Evolutionary conservation across 2,797 vertebrate species (phyloP), one percentile per base, ranked within the genome.

Genomic region (Danio aesculapii): DNA sequence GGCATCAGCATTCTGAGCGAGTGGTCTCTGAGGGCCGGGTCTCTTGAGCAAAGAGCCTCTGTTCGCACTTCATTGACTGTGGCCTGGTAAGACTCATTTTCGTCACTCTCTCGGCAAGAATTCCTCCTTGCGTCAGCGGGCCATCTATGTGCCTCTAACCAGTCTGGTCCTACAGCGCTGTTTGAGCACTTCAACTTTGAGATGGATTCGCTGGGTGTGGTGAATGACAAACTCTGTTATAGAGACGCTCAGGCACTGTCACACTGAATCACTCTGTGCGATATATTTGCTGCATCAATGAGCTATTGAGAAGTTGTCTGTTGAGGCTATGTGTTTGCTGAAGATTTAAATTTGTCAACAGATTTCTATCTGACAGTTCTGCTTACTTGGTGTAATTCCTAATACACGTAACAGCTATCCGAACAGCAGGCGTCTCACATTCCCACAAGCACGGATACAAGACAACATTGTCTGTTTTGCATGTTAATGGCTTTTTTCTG

Each of bases 21-120:
- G 10, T 4, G 12, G 64, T 64, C 83, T 81, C 77, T 49, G 52
- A 81, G 77, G 80, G 73, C 50, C 12, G 12, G 6, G 47, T 62
- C 76, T 62, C 53, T 67, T 43, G 46, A 75, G 77, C 49, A 77
- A 55, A 81, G 64, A 74, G 39, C 50, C 64, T 78, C 72, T 67
- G 71, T 78, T 72, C 19, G n/a, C 66, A 81, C 75, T 67, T 79
- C 69, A 81, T 81, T 84, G 83, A 86, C 83, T 79, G 66, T 5
- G 63, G 77, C 63, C 81, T 83, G 70, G 73, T 57, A 78, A 83
- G 52, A 84, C 57, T 49, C 13, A 10, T 47, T 55, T 41, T 71
- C n/a, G 77, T 41, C 58, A 67, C 59, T 21, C 62, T 69, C 57
- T 46, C 58, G 66, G 64, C 80, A 66, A 81, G 74, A 73, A 19